Evolutionary conservation across 2,113 vertebrate genomes (phyloP), one percentile per base, ranked within the genome.

Genomic region (Glaucomys volans): DNA sequence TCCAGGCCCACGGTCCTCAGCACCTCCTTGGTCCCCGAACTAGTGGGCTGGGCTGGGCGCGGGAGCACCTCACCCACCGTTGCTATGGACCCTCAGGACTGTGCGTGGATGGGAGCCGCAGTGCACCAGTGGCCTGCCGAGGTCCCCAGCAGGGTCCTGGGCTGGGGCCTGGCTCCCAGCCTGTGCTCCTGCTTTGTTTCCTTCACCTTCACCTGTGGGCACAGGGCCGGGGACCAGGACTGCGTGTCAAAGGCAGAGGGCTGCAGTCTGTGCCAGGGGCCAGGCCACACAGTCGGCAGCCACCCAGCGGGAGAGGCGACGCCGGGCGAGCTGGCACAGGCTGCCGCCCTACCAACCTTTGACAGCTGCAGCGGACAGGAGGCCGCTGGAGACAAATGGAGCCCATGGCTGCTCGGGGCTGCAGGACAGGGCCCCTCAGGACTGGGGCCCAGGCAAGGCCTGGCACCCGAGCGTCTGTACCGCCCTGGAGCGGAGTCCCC

Each of bases 301-400:
- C 24, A 2, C 32, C 67, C 35, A 54, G 52, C 13, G 1, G 30
- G 44, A 42, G 32, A 44, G 17, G 17, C 35, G 1, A 62, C 14
- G 5, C 17, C 30, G 9, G 57, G 50, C 30, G 20, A 18, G n/a
- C 32, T 0, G 4, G 0, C 5, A 0, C 12, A 1, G 50, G 40
- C n/a, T 13, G 44, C 71, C 24, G 24, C 88, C 59, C 44, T 35
- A 9, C 0, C 1, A 2, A 13, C 0, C 30, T 3, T 44, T 42
- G n/a, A 17, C 5, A 14, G 32, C 47, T 32, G 6, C 1, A 7
- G 0, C 2, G 16, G 0, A 35, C 30, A 0, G 6, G 0, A n/a
- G n/a, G n/a, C n/a, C 0, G 0, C 9, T 8, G n/a, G 2, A 11
- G 64, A 54, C 1, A 13, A 54, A 17, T 1, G 0, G 28, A 50